A percentile compares a stretch with the other conserved stretches of the same genome.
These are phyloP conservation scores for Dorcus parallelipipedus DNA, from an alignment of 2,888 invertebrate genomes.

Conservation along the genomic window DNA sequence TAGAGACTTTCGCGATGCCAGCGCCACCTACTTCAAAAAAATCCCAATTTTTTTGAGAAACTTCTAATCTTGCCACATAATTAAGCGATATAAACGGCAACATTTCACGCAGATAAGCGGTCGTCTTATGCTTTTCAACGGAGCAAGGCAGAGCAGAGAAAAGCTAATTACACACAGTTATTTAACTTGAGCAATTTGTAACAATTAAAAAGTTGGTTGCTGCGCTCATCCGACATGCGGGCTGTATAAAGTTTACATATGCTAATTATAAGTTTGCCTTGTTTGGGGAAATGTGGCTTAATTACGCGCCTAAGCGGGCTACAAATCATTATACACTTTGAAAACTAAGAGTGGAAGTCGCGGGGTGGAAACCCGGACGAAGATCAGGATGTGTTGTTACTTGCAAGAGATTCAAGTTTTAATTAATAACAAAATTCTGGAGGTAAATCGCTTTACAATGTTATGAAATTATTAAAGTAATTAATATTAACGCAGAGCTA, in stretches of 20 bases:
- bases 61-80: conserved; percentile 3
- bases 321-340: conserved; percentile 17
- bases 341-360: background rate
- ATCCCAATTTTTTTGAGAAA: too few species aligned
- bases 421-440: too few species aligned
- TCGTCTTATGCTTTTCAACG: conserved; percentile 22
- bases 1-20: too few species aligned
- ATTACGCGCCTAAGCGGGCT: conserved; percentile 40
- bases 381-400: too few species aligned
- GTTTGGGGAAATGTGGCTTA: conserved; percentile 44
- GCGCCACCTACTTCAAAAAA: too few species aligned
- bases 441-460: too few species aligned
- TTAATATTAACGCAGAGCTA: too few species aligned
- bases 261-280: conserved; percentile 49
- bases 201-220: conserved; percentile 35
- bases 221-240: conserved; percentile 39
- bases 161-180: conserved; percentile 35
- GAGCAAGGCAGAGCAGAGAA: conserved; percentile 17
- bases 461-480: too few species aligned
- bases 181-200: conserved; percentile 38
- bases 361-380: too few species aligned
- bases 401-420: too few species aligned
- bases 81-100: conserved; percentile 16
- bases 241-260: conserved; percentile 49
- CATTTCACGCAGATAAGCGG: conserved; percentile 22